These are phyloP conservation scores for Microctenopoma lineatum DNA, from an alignment of 2,797 vertebrate genomes.

Conservation along the genomic window DNA sequence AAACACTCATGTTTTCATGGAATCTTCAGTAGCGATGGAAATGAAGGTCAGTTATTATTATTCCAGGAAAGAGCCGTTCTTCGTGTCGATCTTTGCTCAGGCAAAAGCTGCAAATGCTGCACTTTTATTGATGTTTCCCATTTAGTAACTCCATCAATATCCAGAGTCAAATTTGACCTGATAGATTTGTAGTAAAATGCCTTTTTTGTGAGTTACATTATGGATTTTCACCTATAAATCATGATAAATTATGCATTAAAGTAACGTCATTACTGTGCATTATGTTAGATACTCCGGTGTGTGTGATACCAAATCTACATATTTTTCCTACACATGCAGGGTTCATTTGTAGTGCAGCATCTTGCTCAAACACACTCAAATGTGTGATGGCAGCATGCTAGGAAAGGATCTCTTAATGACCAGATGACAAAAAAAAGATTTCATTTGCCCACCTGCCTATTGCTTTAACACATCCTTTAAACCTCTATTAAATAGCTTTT, in stretches of 20 bases:
- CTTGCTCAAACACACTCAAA: slow-evolving; percentile 28
- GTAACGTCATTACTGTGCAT: slow-evolving; percentile 12
- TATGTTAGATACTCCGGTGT: slow-evolving; percentile 22
- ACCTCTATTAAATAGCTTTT: neutral
- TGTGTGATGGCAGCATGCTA: neutral
- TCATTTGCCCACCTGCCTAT: neutral
- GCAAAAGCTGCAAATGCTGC: slow-evolving; percentile 20
- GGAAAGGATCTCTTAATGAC: neutral
- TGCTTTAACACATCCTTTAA: neutral
- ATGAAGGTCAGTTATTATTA: slow-evolving; percentile 38
- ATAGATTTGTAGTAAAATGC: slow-evolving; percentile 22
- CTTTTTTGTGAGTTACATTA: neutral
- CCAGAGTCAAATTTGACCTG: neutral
- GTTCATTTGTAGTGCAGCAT: slow-evolving; percentile 7
- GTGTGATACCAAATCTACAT: neutral
- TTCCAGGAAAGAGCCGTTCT: slow-evolving; percentile 31
- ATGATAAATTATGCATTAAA: slow-evolving; percentile 12
- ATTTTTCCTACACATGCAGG: slow-evolving; percentile 10
- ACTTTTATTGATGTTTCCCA: slow-evolving; percentile 18
- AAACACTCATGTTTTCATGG: slow-evolving; percentile 22
- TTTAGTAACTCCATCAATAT: slow-evolving; percentile 14
- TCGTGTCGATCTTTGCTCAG: slow-evolving; percentile 6
- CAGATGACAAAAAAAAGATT: neutral
- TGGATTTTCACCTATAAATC: neutral
- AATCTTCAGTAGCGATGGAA: slow-evolving; percentile 27